phyloP scores from a whole-genome alignment of 1,140 invertebrate genomes.

The Drosophila santomea region DNA sequence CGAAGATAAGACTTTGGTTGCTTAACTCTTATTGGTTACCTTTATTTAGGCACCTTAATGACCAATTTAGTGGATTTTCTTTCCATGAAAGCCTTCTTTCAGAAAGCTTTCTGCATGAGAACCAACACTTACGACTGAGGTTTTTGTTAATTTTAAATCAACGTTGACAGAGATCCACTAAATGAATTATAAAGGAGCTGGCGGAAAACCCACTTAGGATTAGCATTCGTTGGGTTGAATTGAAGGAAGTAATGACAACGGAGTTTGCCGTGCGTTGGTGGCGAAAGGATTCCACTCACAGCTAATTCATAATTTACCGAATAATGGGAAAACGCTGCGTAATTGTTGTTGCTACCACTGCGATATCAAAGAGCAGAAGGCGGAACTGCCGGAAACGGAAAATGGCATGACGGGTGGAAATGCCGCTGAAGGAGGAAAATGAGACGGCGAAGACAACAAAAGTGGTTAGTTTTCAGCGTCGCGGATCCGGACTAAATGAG shows the following conservation, averaged over 20 bases:
- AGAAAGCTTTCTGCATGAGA: not conserved
- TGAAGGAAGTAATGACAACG: conserved; percentile 4
- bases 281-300: conserved; percentile 21
- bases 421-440: conserved; percentile 10
- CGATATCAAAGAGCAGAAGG: conserved; percentile 41
- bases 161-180: conserved; percentile 31
- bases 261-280: conserved; percentile 1
- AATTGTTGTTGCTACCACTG: conserved; percentile 45
- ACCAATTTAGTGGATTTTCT: not conserved
- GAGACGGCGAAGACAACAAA: conserved; percentile 34
- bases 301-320: conserved; percentile 64
- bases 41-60: no score
- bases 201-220: conserved; percentile 45
- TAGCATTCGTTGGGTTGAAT: conserved; percentile 33
- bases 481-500: conserved; percentile 44
- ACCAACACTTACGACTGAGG: conserved; percentile 7
- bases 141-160: conserved; percentile 42
- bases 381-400: conserved; percentile 61
- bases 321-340: conserved; percentile 51
- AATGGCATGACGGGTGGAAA: conserved; percentile 33
- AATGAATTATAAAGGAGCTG: conserved; percentile 46
- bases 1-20: no score
- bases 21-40: no score
- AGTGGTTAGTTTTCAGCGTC: conserved; percentile 69
- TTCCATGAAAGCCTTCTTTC: not conserved